These are phyloP conservation scores for Hystrix brachyura DNA, from an alignment of 2,113 vertebrate species.

Conservation along the genomic window DNA sequence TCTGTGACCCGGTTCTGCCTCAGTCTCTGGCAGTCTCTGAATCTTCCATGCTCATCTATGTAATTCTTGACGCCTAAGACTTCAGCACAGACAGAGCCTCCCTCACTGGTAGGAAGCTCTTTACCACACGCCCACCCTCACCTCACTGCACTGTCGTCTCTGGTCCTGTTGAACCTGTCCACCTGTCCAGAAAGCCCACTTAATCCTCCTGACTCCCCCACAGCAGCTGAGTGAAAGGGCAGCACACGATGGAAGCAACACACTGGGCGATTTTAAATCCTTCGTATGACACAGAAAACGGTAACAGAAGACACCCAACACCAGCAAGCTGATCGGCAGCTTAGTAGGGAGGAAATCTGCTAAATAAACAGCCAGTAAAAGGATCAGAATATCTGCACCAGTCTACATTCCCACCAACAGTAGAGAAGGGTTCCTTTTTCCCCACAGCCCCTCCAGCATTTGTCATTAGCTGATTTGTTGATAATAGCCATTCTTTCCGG, in stretches of 20 bases:
- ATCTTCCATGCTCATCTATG: background rate
- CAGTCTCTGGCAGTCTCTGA: background rate
- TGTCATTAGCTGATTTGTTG: too few species aligned
- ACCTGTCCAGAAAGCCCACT: background rate
- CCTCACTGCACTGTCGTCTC: background rate
- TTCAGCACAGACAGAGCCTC: background rate
- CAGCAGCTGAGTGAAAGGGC: background rate
- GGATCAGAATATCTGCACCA: background rate
- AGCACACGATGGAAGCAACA: background rate
- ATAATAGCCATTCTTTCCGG: too few species aligned
- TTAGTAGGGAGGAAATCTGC: background rate
- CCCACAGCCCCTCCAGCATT: too few species aligned
- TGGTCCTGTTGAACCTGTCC: background rate
- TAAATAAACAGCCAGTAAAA: background rate
- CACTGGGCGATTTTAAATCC: background rate
- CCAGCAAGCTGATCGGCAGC: background rate
- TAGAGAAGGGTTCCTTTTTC: too few species aligned
- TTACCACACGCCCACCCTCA: background rate
- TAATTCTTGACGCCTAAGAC: background rate
- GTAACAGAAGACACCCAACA: background rate
- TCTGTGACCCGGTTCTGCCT: background rate
- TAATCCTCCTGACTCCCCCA: background rate
- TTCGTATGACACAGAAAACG: background rate
- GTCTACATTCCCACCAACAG: too few species aligned
- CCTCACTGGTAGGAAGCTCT: background rate